Conservation (phyloP, 2,797 vertebrate species). For the Carapus acus region DNA sequence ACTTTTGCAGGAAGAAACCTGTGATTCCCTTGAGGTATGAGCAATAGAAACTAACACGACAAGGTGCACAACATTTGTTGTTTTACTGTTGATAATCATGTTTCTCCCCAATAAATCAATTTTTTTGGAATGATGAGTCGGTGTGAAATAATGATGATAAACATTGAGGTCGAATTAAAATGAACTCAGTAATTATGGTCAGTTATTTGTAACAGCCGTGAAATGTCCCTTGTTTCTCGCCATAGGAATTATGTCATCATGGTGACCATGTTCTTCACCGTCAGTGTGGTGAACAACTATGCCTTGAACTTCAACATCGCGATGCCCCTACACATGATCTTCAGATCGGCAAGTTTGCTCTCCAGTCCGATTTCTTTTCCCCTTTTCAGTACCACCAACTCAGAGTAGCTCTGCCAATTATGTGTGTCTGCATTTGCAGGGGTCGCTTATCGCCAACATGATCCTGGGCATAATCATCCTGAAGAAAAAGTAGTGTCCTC, state of each 20-base stretch:
- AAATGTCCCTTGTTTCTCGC: not conserved
- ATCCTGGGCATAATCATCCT: slow-evolving; percentile 90
- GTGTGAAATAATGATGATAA: no score
- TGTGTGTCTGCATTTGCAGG: slow-evolving; percentile 67
- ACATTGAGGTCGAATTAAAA: no score
- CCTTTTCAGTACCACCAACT: not conserved
- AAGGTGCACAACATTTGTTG: no score
- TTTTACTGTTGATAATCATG: no score
- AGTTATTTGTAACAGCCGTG: not conserved
- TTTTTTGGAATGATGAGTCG: no score
- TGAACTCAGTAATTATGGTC: not conserved
- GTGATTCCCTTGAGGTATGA: slow-evolving; percentile 84
- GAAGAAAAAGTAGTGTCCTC: slow-evolving; percentile 84
- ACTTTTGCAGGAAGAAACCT: slow-evolving; percentile 85
- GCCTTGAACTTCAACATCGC: slow-evolving; percentile 94
- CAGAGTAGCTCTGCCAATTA: not conserved
- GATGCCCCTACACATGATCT: slow-evolving; percentile 99
- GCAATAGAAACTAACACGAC: no score
- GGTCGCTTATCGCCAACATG: slow-evolving; percentile 97
- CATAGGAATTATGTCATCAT: slow-evolving; percentile 86
- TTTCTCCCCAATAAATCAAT: no score
- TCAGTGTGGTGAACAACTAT: slow-evolving; percentile 97
- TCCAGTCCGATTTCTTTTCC: not conserved
- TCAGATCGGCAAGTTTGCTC: slow-evolving; percentile 86
- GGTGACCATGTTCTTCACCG: slow-evolving; percentile 97